Base-by-base conservation (phyloP, 2,113 vertebrate species). In the Rhinichthys klamathensis region DNA sequence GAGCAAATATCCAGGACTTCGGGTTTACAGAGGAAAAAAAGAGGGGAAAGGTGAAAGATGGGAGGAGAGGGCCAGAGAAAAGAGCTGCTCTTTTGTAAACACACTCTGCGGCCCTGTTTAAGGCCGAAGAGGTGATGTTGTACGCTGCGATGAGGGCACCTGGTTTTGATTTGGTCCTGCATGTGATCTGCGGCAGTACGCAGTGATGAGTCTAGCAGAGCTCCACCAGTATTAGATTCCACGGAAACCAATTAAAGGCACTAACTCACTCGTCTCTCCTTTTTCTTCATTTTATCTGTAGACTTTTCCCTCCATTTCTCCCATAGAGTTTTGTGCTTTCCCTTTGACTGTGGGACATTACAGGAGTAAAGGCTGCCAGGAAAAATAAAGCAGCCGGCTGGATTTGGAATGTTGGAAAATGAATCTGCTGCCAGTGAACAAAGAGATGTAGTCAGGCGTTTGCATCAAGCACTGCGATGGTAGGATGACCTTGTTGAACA, bases 121-220 rank as follows among this genome's bases (percentile, higher is more conserved):
- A 84, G 86, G 83, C 90, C 86, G 86, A 91, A 92, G 86, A 86
- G 88, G 81, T 86, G 89, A 83, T 89, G 89, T 91, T 92, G 91
- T 91, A 90, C 91, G 85, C 91, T 90, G 92, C 88, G 15, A 35
- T 16, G 27, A 90, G 90, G 56, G 63, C 93, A 95, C 94, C 91
- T 95, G 95, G 92, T 90, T 95, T 91, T 90, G 87, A 95, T 95
- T 95, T 94, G 89, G 87, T 91, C 90, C 61, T 93, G 89, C 88
- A 91, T 92, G 91, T 93, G 90, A 89, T 91, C 90, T 87, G 92
- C 87, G 85, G 83, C 88, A 86, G 88, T 81, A 86, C 83, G 67
- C 87, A 92, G 88, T 86, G 90, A 67, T 83, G 61, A 84, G 90
- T 78, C 87, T 87, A 90, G 88, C 89, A 92, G 84, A 92, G 91